Percentiles rank a stretch among this genome's conserved stretches.
Conservation (phyloP, 92 coral and sea anemone species). For the Porites divaricata region DNA sequence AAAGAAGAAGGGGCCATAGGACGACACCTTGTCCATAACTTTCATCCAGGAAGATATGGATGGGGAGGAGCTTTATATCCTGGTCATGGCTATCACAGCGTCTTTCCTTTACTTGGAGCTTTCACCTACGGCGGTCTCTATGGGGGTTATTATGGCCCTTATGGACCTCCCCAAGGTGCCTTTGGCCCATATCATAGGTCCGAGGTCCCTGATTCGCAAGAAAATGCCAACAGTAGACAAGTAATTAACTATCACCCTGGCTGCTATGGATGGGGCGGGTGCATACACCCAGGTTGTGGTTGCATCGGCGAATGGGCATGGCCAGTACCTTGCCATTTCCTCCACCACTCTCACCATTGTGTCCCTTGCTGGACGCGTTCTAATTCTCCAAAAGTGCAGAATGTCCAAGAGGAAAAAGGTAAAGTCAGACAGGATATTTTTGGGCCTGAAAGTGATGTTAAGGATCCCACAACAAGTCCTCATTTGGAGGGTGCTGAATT, state of each 20-base stretch:
- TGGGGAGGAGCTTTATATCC: slow-evolving; percentile 84
- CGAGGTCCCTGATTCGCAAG: slow-evolving; percentile 31
- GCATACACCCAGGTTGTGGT: slow-evolving; percentile 83
- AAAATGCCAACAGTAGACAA: slow-evolving; percentile 57
- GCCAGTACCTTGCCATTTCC: slow-evolving; percentile 44
- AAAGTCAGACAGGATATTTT: slow-evolving; percentile 74
- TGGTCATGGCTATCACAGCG: slow-evolving; percentile 66
- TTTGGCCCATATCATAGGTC: slow-evolving; percentile 35
- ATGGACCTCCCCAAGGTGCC: slow-evolving; percentile 42
- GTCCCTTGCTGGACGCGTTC: slow-evolving; percentile 73
- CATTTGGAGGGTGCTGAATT: slow-evolving; percentile 44
- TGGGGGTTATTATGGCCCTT: slow-evolving; percentile 55
- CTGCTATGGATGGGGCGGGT: slow-evolving; percentile 93
- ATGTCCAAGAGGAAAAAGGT: slow-evolving; percentile 62
- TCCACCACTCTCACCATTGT: slow-evolving; percentile 35
- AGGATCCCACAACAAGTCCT: slow-evolving; percentile 42
- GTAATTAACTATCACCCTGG: slow-evolving; percentile 96
- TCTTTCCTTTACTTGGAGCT: slow-evolving; percentile 62
- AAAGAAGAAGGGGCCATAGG: slow-evolving; percentile 43
- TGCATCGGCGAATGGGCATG: slow-evolving; percentile 55
- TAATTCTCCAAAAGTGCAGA: slow-evolving; percentile 45
- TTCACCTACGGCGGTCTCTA: slow-evolving; percentile 24
- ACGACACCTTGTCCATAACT: slow-evolving; percentile 66
- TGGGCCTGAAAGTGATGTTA: slow-evolving; percentile 44
- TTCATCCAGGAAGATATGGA: slow-evolving; percentile 85